phyloP scores from a whole-genome alignment of 2,113 vertebrate species.

The Trematomus loennbergii region DNA sequence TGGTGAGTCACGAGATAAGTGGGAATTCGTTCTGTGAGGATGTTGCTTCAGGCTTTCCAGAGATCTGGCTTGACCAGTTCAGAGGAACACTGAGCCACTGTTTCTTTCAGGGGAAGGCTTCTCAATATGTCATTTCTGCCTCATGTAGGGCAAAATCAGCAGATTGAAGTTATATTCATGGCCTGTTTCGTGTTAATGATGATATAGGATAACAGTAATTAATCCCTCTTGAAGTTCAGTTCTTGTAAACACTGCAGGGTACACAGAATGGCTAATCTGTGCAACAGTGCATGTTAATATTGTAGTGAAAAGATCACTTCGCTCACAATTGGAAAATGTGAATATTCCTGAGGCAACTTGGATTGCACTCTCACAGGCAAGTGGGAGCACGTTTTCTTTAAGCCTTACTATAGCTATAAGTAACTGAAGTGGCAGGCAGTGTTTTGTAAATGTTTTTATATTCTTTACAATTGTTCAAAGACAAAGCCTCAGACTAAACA shows the following conservation, averaged over 20 bases:
- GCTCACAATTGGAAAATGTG: constrained; percentile 7
- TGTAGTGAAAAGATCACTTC: background rate
- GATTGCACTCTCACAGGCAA: constrained; percentile 20
- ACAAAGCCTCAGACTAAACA: background rate
- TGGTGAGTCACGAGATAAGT: constrained; percentile 63
- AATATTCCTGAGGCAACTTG: constrained; percentile 7
- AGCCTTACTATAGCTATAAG: background rate
- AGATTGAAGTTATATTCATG: background rate
- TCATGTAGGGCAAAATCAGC: constrained; percentile 6
- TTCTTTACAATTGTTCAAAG: background rate
- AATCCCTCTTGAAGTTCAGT: background rate
- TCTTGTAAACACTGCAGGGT: background rate
- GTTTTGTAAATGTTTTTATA: background rate
- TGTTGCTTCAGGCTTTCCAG: constrained; percentile 24
- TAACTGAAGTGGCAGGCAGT: background rate
- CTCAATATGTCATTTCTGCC: constrained; percentile 5
- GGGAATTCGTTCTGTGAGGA: constrained; percentile 9
- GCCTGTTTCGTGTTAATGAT: background rate
- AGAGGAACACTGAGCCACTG: constrained; percentile 45
- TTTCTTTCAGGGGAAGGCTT: constrained; percentile 32
- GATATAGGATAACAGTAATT: background rate
- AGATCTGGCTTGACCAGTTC: constrained; percentile 67
- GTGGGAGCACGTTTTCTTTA: constrained; percentile 42
- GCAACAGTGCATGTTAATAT: background rate
- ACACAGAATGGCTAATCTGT: background rate